Evolutionary conservation across 2,113 vertebrate species (phyloP).

Genomic region (Columba janthina): DNA sequence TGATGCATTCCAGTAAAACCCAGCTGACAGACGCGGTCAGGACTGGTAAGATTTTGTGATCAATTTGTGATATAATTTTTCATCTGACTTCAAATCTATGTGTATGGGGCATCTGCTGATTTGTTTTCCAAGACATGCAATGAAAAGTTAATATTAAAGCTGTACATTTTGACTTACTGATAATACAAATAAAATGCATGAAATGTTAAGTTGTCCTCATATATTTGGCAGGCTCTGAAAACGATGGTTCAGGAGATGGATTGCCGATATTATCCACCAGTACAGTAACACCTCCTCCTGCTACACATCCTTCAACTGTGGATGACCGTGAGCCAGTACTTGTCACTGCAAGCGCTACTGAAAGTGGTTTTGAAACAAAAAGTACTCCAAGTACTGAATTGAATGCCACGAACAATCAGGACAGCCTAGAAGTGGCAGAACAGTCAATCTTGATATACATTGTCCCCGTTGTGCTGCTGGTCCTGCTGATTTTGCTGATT

Average conservation of each 20-base stretch:
- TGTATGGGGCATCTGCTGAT: neutral
- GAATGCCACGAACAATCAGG: neutral
- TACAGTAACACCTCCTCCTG: neutral
- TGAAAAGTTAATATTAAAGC: neutral
- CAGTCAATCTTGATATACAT: constrained; percentile 52
- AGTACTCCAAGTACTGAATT: neutral
- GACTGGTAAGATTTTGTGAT: neutral
- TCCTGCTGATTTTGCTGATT: constrained; percentile 55
- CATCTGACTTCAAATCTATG: neutral
- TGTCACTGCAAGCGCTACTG: neutral
- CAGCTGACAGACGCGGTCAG: neutral
- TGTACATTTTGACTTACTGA: neutral
- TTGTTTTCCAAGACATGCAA: neutral
- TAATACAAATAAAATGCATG: neutral
- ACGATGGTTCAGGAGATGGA: constrained; percentile 25
- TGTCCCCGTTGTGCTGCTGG: constrained; percentile 42
- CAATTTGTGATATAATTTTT: neutral
- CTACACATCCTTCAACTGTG: accelerated
- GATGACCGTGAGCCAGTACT: neutral
- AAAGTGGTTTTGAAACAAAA: neutral
- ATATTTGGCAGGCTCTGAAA: constrained; percentile 38
- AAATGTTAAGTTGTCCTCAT: neutral
- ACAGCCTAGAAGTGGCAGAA: neutral
- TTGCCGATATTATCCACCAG: neutral
- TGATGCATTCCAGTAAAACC: neutral